Evolutionary conservation across 1,140 invertebrate species (phyloP).

Genomic region (Cheumatopsyche charites): DNA sequence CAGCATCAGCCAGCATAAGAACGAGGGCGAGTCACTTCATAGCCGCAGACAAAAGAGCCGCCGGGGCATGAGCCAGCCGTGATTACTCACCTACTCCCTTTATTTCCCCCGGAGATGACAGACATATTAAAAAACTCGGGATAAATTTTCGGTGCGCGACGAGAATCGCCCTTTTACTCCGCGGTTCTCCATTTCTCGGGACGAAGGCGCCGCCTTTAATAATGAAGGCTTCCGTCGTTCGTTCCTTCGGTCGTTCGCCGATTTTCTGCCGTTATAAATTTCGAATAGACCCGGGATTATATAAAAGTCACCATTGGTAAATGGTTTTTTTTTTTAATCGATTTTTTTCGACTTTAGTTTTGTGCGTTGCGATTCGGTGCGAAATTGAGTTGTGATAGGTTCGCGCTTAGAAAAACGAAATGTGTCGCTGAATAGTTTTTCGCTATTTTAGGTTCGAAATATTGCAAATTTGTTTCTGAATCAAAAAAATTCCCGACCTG

Average conservation of each 20-base stretch:
- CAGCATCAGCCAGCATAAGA: slow-evolving; percentile 22
- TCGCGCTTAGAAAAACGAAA: no score
- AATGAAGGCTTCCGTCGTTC: not conserved
- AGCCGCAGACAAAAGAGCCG: slow-evolving; percentile 40
- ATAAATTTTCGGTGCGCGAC: slow-evolving; percentile 39
- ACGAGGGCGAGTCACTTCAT: slow-evolving; percentile 43
- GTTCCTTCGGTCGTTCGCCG: not conserved
- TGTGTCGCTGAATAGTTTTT: no score
- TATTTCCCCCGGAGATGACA: slow-evolving; percentile 44
- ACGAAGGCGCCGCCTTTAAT: slow-evolving; percentile 23
- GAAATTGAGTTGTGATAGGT: no score
- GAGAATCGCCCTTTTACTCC: not conserved
- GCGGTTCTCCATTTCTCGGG: not conserved
- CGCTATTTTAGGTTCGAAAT: no score
- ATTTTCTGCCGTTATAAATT: not conserved
- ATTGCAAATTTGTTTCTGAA: no score
- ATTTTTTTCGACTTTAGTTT: not conserved
- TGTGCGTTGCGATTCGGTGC: no score
- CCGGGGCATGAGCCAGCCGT: slow-evolving; percentile 32
- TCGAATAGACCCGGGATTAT: no score
- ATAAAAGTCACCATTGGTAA: no score
- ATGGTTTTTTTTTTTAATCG: not conserved
- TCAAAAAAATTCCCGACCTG: not conserved
- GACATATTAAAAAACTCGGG: slow-evolving; percentile 47
- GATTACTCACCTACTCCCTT: slow-evolving; percentile 43